Evolutionary conservation across 2,797 vertebrate species (phyloP), one percentile per base, ranked within the genome.

Genomic region (Galago senegalensis): DNA sequence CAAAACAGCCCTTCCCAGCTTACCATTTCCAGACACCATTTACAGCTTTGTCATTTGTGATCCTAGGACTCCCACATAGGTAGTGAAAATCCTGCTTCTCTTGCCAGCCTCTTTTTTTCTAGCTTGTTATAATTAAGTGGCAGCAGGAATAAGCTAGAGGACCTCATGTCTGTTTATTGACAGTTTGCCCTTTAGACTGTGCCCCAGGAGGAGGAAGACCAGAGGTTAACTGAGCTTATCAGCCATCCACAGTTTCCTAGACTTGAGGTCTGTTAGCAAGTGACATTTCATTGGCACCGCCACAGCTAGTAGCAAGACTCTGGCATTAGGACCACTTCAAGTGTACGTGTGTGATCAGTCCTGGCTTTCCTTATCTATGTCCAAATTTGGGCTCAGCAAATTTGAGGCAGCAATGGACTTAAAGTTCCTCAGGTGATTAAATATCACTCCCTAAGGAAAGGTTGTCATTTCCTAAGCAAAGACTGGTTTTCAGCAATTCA

Each of bases 201-300:
- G 17, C 67, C 69, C 40, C 0, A 0, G 56, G 23, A 93, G 7
- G 37, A 91, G 12, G 27, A 76, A 88, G 12, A 77, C 7, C 37
- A 91, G 6, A 77, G 76, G 31, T 63, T 93, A 89, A 83, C 60
- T 81, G 72, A 83, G 37, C 49, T 86, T 76, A 91, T 63, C 77
- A 93, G 31, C n/a, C 31, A 70, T 70, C 75, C 80, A 29, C 1
- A 72, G 40, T 23, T 89, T 79, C 43, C 60, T 91, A 58, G 82
- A 56, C 40, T 27, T 69, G 76, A 65, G 5, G 20, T 83, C 93
- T 89, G 65, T 97, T 53, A 87, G 81, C 46, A 87, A 86, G 53
- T 89, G 92, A 85, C 46, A 88, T n/a, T 91, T 65, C 17, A n/a
- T 72, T 23, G 12, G 23, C 2, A 89, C 37, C 21, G 61, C 25